Evolutionary conservation across 2,888 invertebrate genomes (phyloP).

Genomic region (Anaspis maculata): DNA sequence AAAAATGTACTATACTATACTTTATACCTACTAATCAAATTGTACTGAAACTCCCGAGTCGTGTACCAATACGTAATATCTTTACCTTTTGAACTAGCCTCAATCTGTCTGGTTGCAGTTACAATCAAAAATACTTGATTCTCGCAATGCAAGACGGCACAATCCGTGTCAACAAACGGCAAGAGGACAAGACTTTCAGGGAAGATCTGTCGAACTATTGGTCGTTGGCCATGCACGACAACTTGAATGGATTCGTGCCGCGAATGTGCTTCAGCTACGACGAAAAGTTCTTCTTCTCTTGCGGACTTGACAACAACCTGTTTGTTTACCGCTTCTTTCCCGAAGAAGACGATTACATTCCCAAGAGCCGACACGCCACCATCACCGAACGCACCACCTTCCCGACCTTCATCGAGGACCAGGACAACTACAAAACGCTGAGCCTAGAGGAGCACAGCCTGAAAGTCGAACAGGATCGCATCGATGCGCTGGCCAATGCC

Average conservation of each 20-base stretch:
- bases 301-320: slow-evolving; percentile 70
- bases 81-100: too few species aligned
- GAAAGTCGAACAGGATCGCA: slow-evolving; percentile 56
- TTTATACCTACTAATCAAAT: too few species aligned
- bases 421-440: slow-evolving; percentile 36
- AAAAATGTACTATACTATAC: too few species aligned
- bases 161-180: slow-evolving; percentile 46
- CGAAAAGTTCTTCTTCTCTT: slow-evolving; percentile 47
- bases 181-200: slow-evolving; percentile 43
- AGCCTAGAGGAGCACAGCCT: slow-evolving; percentile 63
- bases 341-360: slow-evolving; percentile 29
- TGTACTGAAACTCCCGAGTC: too few species aligned
- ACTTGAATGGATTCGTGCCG: slow-evolving; percentile 58
- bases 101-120: slow-evolving; percentile 32
- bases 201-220: slow-evolving; percentile 56
- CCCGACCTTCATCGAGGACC: slow-evolving; percentile 32
- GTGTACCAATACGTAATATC: too few species aligned
- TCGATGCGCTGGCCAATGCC: slow-evolving; percentile 53
- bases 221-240: slow-evolving; percentile 67
- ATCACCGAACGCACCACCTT: slow-evolving; percentile 19
- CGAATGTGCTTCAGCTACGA: slow-evolving; percentile 56
- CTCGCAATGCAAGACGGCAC: slow-evolving; percentile 55
- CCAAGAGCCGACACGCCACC: slow-evolving; percentile 27
- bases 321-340: slow-evolving; percentile 59
- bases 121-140: slow-evolving; percentile 46